Percentiles rank a stretch among this genome's conserved stretches.
These are phyloP conservation scores for Patella vulgata DNA, from an alignment of 1,140 invertebrate genomes.

Conservation along the genomic window DNA sequence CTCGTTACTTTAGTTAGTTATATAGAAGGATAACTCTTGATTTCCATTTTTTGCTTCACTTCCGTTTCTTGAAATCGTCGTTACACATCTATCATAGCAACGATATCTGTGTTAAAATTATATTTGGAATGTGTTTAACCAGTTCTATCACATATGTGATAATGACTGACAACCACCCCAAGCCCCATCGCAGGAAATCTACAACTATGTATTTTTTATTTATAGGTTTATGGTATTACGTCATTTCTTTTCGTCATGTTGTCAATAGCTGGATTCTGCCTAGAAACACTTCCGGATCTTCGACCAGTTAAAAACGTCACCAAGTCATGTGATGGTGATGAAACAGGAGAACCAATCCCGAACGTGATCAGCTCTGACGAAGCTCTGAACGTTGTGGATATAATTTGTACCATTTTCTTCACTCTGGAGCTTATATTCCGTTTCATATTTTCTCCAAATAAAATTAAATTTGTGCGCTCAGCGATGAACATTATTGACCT, in stretches of 20 bases:
- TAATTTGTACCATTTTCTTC: constrained; percentile 68
- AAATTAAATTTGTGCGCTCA: constrained; percentile 63
- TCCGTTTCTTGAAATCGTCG: too few species aligned
- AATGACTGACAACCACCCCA: too few species aligned
- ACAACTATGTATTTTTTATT: too few species aligned
- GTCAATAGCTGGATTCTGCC: constrained; percentile 89
- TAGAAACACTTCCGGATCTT: constrained; percentile 89
- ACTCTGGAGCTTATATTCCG: constrained; percentile 66
- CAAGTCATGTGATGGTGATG: constrained; percentile 24
- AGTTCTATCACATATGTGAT: too few species aligned
- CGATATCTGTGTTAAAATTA: too few species aligned
- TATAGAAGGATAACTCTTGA: too few species aligned
- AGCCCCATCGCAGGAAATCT: too few species aligned
- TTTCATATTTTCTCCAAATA: constrained; percentile 66
- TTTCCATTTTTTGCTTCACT: too few species aligned
- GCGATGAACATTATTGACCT: constrained; percentile 70
- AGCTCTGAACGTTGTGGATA: constrained; percentile 49
- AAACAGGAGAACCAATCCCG: constrained; percentile 13
- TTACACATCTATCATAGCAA: too few species aligned
- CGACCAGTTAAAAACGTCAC: constrained; percentile 82
- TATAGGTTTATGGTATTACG: constrained; percentile 80
- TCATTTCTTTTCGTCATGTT: constrained; percentile 92
- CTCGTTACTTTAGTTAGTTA: too few species aligned
- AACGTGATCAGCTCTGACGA: constrained; percentile 41
- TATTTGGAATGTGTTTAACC: too few species aligned